A percentile compares a stretch with the other conserved stretches of the same genome.
phyloP scores from a whole-genome alignment of 2,888 invertebrate genomes.

The Charanyca ferruginea region DNA sequence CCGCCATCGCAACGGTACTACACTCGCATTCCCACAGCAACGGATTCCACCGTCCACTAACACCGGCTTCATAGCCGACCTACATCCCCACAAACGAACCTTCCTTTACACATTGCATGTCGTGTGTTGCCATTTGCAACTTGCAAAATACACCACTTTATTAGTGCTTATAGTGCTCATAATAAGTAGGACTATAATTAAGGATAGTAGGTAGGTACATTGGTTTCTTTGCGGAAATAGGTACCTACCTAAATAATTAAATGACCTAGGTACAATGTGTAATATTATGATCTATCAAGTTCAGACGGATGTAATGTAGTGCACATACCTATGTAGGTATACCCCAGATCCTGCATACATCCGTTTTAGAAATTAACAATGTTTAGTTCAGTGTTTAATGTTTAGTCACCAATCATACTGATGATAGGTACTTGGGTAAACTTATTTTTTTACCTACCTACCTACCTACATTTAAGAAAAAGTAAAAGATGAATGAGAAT shows the following conservation, averaged over 20 bases:
- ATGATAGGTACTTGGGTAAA: conserved; percentile 2
- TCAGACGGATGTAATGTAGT: conserved; percentile 41
- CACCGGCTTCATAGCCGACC: conserved; percentile 77
- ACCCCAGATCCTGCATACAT: conserved; percentile 46
- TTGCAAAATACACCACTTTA: conserved; percentile 47
- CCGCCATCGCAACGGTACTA: conserved; percentile 87
- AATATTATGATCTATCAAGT: conserved; percentile 31
- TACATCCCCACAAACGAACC: conserved; percentile 77
- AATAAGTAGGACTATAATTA: background rate
- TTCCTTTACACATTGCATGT: conserved; percentile 51
- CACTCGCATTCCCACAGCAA: conserved; percentile 88
- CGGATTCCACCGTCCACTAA: conserved; percentile 82
- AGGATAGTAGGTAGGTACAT: background rate
- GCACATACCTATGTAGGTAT: conserved; percentile 41
- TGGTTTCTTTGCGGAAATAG: background rate
- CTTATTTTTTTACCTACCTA: conserved; percentile 14
- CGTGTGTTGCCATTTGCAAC: conserved; percentile 36
- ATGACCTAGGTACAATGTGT: conserved; percentile 11
- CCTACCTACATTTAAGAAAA: conserved; percentile 27
- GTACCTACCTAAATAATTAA: background rate
- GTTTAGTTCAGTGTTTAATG: too few relatives aligned
- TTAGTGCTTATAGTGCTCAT: conserved; percentile 22
- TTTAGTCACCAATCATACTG: conserved; percentile 42
- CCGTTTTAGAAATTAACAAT: conserved; percentile 44
- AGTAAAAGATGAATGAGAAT: conserved; percentile 61